Evolutionary conservation across 92 coral and sea anemone species (phyloP).

Genomic region (Parazoanthus darwini): DNA sequence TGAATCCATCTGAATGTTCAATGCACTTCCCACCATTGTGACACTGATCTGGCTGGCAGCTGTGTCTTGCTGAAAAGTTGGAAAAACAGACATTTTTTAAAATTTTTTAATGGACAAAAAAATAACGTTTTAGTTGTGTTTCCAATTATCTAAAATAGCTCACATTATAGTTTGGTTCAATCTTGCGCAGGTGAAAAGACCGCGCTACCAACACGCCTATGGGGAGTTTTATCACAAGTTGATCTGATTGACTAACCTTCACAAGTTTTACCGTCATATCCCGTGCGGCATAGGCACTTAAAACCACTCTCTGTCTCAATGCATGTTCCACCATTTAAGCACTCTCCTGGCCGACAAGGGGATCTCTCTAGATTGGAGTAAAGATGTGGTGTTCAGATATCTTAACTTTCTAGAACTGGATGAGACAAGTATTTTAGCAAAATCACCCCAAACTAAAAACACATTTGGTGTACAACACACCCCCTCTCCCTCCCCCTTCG

Average conservation of each 20-base stretch:
- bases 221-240: too few relatives aligned
- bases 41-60: constrained; percentile 88
- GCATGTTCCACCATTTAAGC: constrained; percentile 93
- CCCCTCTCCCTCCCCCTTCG: too few relatives aligned
- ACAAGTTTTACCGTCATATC: constrained; percentile 85
- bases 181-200: too few relatives aligned
- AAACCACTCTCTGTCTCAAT: constrained; percentile 84
- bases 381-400: background rate
- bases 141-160: too few relatives aligned
- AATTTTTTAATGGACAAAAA: too few relatives aligned
- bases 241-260: constrained; percentile 56
- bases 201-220: too few relatives aligned
- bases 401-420: too few relatives aligned
- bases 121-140: too few relatives aligned
- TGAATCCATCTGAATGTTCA: constrained; percentile 89
- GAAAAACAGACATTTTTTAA: too few relatives aligned
- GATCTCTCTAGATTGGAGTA: constrained; percentile 53
- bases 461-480: too few relatives aligned
- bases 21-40: constrained; percentile 92
- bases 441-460: too few relatives aligned
- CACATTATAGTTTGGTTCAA: too few relatives aligned
- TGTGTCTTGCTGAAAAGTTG: constrained; percentile 63
- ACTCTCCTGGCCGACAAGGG: constrained; percentile 69
- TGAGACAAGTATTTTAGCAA: background rate
- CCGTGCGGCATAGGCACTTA: constrained; percentile 78